phyloP scores from a whole-genome alignment of 2,113 vertebrate species.

The Ceuthmochares aereus region DNA sequence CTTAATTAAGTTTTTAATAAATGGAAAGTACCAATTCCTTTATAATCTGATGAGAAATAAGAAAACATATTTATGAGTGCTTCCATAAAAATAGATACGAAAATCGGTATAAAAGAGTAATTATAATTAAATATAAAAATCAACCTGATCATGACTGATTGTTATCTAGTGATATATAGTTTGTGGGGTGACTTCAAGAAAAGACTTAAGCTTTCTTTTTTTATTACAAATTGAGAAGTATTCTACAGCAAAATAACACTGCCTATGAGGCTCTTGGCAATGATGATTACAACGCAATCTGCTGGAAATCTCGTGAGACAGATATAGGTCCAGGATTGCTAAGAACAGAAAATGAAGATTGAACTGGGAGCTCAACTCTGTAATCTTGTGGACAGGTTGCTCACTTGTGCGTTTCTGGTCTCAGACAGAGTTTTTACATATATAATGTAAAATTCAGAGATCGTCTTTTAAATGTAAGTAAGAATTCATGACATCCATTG shows the following conservation, averaged over 20 bases:
- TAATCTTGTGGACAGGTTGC: not conserved
- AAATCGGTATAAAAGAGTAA: not conserved
- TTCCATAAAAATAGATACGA: not conserved
- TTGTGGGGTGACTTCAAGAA: not conserved
- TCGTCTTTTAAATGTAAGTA: not conserved
- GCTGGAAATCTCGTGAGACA: not conserved
- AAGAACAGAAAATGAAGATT: not conserved
- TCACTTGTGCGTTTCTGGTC: not conserved
- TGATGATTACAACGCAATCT: not conserved
- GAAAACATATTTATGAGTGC: not conserved
- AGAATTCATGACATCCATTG: not conserved
- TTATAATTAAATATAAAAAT: not conserved
- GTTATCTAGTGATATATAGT: not conserved
- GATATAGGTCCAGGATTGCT: not conserved
- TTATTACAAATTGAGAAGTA: not conserved
- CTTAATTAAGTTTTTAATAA: not conserved
- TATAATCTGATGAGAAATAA: not conserved
- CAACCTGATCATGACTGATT: not conserved
- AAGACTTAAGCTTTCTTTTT: not conserved
- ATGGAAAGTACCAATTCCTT: not conserved
- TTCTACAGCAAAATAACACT: not conserved
- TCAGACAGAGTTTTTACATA: not conserved
- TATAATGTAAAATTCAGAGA: not conserved
- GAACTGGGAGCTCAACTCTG: rapidly evolving
- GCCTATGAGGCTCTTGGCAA: not conserved